Conservation (phyloP, 2,797 vertebrate genomes). For the Diglossa cyanea region DNA sequence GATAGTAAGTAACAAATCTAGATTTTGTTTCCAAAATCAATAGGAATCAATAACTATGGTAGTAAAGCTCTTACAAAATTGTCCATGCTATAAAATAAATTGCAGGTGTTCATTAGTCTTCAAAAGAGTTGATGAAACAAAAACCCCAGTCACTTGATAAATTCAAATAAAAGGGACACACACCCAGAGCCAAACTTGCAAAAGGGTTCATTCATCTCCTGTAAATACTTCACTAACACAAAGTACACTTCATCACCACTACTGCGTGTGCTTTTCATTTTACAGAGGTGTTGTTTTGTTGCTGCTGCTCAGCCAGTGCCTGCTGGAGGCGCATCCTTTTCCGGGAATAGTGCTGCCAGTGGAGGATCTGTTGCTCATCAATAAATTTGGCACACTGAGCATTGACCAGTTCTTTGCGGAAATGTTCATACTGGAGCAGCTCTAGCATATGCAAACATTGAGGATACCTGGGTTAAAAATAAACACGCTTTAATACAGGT, state of each 20-base stretch:
- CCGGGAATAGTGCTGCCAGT: constrained; percentile 97
- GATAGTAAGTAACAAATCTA: background rate
- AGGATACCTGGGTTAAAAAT: constrained; percentile 83
- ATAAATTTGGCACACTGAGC: constrained; percentile 98
- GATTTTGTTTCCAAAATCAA: background rate
- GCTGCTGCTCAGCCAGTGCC: constrained; percentile 91
- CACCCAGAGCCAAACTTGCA: background rate
- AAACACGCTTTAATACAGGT: background rate
- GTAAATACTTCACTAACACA: background rate
- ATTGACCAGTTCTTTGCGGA: constrained; percentile 95
- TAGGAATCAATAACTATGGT: background rate
- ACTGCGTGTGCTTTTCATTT: constrained; percentile 76
- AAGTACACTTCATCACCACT: background rate
- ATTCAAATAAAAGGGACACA: background rate
- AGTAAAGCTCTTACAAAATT: background rate
- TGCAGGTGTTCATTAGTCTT: background rate
- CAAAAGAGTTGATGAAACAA: background rate
- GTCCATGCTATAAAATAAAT: background rate
- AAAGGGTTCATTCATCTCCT: background rate
- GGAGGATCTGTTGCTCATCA: constrained; percentile 96
- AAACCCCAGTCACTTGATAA: background rate
- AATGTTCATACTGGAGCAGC: constrained; percentile 95
- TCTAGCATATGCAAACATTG: constrained; percentile 97
- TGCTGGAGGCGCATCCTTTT: constrained; percentile 94
- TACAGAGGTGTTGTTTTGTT: constrained; percentile 82